These are phyloP conservation scores for Calephelis virginiensis DNA, from an alignment of 1,140 invertebrate genomes.

Conservation along the genomic window DNA sequence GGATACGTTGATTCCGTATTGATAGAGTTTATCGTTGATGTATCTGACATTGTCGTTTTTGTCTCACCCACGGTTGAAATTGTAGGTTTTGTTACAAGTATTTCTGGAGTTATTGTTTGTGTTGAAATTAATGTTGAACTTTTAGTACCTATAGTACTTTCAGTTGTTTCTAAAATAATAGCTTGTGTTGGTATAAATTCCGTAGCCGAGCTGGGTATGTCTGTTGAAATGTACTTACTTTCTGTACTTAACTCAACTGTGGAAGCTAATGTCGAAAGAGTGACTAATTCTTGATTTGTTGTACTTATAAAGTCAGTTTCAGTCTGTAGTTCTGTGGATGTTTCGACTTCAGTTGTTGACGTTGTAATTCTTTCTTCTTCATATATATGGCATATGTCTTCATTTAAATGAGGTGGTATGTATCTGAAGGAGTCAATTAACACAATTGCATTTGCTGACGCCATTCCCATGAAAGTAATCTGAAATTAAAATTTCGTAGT, in stretches of 20 bases:
- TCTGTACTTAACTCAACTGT: slow-evolving; percentile 1
- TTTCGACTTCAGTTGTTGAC: not conserved
- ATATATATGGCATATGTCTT: not conserved
- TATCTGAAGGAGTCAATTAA: slow-evolving; percentile 14
- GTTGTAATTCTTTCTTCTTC: not conserved
- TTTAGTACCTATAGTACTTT: not conserved
- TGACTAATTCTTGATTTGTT: too few relatives aligned
- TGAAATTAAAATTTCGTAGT: not conserved
- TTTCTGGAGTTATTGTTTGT: not conserved
- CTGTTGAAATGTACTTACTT: too few relatives aligned
- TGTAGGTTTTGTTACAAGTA: not conserved
- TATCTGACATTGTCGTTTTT: not conserved
- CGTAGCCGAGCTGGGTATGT: not conserved
- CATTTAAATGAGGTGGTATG: slow-evolving; percentile 5
- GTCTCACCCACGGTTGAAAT: too few relatives aligned
- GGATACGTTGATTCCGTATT: not conserved
- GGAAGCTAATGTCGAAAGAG: not conserved
- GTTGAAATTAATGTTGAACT: not conserved
- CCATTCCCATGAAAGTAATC: slow-evolving; percentile 4
- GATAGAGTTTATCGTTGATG: not conserved
- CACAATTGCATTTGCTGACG: slow-evolving; percentile 2
- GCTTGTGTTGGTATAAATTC: not conserved
- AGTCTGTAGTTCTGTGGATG: not conserved
- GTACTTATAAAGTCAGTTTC: not conserved
- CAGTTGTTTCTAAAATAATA: not conserved